phyloP scores from a whole-genome alignment of 2,113 vertebrate species.

The Pongo abelii region DNA sequence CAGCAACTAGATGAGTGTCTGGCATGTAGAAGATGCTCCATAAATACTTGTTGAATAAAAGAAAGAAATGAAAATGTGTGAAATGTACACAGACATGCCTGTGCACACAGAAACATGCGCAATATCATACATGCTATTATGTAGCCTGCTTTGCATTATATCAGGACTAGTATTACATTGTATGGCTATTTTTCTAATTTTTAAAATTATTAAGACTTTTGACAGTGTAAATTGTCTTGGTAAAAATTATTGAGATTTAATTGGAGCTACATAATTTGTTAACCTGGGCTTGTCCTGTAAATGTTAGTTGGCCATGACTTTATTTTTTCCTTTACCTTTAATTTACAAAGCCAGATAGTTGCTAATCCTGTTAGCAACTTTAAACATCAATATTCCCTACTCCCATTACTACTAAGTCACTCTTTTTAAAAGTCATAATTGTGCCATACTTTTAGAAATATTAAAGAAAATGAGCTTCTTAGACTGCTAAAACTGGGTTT shows the following conservation, averaged over 20 bases:
- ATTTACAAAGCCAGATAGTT: background rate
- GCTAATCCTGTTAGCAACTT: background rate
- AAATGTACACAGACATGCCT: background rate
- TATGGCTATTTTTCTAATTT: background rate
- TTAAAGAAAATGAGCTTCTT: background rate
- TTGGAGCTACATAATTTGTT: background rate
- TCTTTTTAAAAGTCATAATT: background rate
- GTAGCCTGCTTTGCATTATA: background rate
- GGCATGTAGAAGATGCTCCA: background rate
- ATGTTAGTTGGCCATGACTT: slow-evolving; percentile 7
- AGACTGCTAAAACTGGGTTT: background rate
- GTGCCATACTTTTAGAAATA: background rate
- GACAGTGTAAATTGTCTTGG: background rate
- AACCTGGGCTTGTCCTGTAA: background rate
- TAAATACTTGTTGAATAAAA: slow-evolving; percentile 26
- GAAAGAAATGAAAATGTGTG: background rate
- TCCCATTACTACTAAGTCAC: background rate
- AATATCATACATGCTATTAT: background rate
- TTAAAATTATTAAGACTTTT: background rate
- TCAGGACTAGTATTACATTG: background rate
- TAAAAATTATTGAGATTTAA: background rate
- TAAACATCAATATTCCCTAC: background rate
- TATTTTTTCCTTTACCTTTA: background rate
- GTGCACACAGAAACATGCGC: background rate
- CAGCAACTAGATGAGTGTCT: background rate